Conservation (phyloP, 2,888 invertebrate genomes). For the Lepidocyrtoides sp. region DNA sequence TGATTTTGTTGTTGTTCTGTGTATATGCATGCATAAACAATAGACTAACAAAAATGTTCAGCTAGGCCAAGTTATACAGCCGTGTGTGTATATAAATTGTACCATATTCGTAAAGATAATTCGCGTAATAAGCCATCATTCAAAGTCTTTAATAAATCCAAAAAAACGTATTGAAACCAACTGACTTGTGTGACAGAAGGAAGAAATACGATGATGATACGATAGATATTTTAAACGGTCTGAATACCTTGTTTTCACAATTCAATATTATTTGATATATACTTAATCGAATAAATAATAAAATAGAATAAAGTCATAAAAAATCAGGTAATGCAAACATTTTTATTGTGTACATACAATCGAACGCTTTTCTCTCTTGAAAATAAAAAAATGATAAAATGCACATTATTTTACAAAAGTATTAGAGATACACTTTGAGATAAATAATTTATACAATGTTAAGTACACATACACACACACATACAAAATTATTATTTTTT, state of each 20-base stretch:
- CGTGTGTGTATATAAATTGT: constrained; percentile 48
- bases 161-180: constrained; percentile 49
- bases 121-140: constrained; percentile 40
- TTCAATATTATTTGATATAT: constrained; percentile 31
- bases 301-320: constrained; percentile 57
- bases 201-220: constrained; percentile 52
- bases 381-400: constrained; percentile 25
- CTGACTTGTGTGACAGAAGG: constrained; percentile 47
- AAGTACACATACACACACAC: background rate
- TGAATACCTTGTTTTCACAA: background rate
- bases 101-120: constrained; percentile 45
- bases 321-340: constrained; percentile 61
- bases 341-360: constrained; percentile 11
- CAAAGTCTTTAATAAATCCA: constrained; percentile 49
- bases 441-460: constrained; percentile 32
- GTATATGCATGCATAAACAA: background rate
- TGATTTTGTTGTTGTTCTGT: background rate
- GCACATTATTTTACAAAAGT: constrained; percentile 3
- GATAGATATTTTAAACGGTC: constrained; percentile 39
- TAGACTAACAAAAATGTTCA: background rate
- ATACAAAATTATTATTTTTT: background rate
- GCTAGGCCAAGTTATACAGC: constrained; percentile 20
- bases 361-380: constrained; percentile 25
- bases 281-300: constrained; percentile 56
- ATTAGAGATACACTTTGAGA: constrained; percentile 9